These are phyloP conservation scores for Pygocentrus nattereri DNA, from an alignment of 2,797 vertebrate species.

Conservation along the genomic window DNA sequence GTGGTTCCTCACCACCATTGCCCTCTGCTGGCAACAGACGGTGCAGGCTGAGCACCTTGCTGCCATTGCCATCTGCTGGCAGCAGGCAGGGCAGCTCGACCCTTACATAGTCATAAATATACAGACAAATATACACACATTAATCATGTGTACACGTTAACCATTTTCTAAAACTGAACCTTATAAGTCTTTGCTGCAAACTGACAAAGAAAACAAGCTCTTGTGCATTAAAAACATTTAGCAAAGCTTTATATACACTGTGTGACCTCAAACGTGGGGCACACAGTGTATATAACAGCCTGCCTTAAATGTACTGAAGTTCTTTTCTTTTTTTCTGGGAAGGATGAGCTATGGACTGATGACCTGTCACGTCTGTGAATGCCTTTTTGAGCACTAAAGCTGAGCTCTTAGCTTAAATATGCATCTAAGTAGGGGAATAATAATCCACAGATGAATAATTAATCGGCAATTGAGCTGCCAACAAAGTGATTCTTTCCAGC, in stretches of 20 bases:
- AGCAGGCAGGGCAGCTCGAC: too few species aligned
- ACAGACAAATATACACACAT: background rate
- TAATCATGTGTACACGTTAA: too few species aligned
- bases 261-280: too few species aligned
- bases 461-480: slow-evolving; percentile 69
- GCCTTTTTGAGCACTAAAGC: slow-evolving; percentile 43
- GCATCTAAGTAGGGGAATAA: slow-evolving; percentile 71
- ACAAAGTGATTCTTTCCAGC: slow-evolving; percentile 72
- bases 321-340: background rate
- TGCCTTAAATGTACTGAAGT: background rate
- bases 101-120: too few species aligned
- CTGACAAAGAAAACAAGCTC: background rate
- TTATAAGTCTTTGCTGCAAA: background rate
- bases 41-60: too few species aligned
- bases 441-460: slow-evolving; percentile 78
- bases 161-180: background rate
- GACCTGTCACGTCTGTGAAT: background rate
- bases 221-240: background rate
- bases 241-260: too few species aligned
- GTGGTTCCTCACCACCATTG: too few species aligned
- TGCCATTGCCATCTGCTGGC: too few species aligned
- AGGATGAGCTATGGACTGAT: background rate
- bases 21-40: too few species aligned
- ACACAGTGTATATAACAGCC: background rate
- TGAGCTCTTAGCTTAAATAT: slow-evolving; percentile 71